phyloP scores from a whole-genome alignment of 1,140 invertebrate species.

The Dendrolimus punctatus region DNA sequence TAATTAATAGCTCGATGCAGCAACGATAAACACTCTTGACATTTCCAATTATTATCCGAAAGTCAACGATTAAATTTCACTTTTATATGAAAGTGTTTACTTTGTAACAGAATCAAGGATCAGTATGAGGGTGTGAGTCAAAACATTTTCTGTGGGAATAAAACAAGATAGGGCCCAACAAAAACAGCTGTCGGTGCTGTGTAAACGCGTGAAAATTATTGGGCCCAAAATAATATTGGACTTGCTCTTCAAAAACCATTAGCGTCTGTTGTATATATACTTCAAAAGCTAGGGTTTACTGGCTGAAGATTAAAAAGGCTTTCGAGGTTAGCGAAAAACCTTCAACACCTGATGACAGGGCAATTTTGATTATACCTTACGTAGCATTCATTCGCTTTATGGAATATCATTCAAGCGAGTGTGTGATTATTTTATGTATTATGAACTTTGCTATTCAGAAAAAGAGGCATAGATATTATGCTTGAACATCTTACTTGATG shows the following conservation, averaged over 20 bases:
- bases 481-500: no score
- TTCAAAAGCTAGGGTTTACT: constrained; percentile 25
- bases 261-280: constrained; percentile 57
- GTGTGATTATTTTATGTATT: no score
- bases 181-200: constrained; percentile 39
- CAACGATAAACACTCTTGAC: constrained; percentile 5
- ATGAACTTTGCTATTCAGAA: no score
- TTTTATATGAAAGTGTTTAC: constrained; percentile 2
- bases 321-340: constrained; percentile 23
- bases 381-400: no score
- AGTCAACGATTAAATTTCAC: background rate
- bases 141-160: constrained; percentile 28
- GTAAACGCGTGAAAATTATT: constrained; percentile 61
- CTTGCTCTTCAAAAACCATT: constrained; percentile 62
- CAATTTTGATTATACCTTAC: constrained; percentile 11
- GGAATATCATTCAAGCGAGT: no score
- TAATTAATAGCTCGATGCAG: constrained; percentile 14
- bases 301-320: constrained; percentile 31
- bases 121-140: constrained; percentile 8
- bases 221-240: constrained; percentile 63
- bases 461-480: no score
- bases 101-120: constrained; percentile 6
- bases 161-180: constrained; percentile 33
- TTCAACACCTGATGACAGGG: constrained; percentile 20
- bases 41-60: background rate